Evolutionary conservation across 2,797 vertebrate genomes (phyloP), one percentile per base, ranked within the genome.

Genomic region (Artibeus lituratus): DNA sequence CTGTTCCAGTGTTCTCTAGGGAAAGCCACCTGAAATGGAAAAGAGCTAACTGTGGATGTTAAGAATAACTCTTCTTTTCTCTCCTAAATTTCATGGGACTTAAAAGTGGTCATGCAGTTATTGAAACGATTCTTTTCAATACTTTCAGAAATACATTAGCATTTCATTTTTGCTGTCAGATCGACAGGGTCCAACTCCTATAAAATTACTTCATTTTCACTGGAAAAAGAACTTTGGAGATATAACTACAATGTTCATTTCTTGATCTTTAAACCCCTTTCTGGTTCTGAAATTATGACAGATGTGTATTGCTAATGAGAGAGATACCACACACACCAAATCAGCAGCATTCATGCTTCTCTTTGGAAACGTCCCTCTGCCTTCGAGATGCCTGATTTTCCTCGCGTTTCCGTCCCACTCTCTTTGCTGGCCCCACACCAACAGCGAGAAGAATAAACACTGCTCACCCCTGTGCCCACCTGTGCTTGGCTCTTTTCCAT

Each of bases 21-120:
- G 84, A 95, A 97, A 95, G 77, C 11, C 35, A 83, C 96, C 96
- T 95, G 88, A 85, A 91, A 95, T 92, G 55, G 92, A 86, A 97
- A 95, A 32, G 65, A 89, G 42, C 94, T 91, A 96, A 72, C 78
- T 53, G 49, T 87, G 91, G 42, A 53, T 87, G 91, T 91, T 91
- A 93, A 92, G 90, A 95, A 93, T 47, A 80, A 90, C 81, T 91
- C 78, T 83, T 67, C 29, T 97, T 97, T 95, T 65, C 93, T 62
- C 94, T 95, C 81, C 93, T 93, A 94, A 77, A 94, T 97, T 84
- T 83, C 55, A 26, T 49, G 29, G 18, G 32, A 77, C 21, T 81
- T 95, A 24, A 82, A 83, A 49, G 16, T 32, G 49, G 80, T 80
- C 65, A 44, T 87, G 32, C 3, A 73, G 19, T 49, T 87, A 67